phyloP scores from a whole-genome alignment of 2,113 vertebrate genomes.

The Sus scrofa region T2T-Sscrofa CM000819.6:12225501-12226000 shows the following conservation, averaged over 20 bases:
- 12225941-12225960: slow-evolving; percentile 42
- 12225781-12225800: slow-evolving; percentile 30
- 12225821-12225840: slow-evolving; percentile 58
- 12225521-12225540: background rate
- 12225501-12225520: background rate
- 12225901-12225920: slow-evolving; percentile 34
- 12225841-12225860: slow-evolving; percentile 42
- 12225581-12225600: background rate
- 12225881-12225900: slow-evolving; percentile 69
- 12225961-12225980: slow-evolving; percentile 35
- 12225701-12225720: slow-evolving; percentile 19
- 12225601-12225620: background rate
- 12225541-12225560: slow-evolving; percentile 1
- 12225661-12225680: background rate
- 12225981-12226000: slow-evolving; percentile 66
- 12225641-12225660: background rate
- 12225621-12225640: slow-evolving; percentile 48
- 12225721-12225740: slow-evolving; percentile 45
- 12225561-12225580: slow-evolving; percentile 12
- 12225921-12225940: slow-evolving; percentile 43
- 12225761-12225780: slow-evolving; percentile 56
- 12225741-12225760: background rate
- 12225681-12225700: slow-evolving; percentile 31
- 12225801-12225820: slow-evolving; percentile 5
- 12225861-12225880: slow-evolving; percentile 67